Conservation (phyloP, 2,113 vertebrate species). For the Trematocara variabile region DNA sequence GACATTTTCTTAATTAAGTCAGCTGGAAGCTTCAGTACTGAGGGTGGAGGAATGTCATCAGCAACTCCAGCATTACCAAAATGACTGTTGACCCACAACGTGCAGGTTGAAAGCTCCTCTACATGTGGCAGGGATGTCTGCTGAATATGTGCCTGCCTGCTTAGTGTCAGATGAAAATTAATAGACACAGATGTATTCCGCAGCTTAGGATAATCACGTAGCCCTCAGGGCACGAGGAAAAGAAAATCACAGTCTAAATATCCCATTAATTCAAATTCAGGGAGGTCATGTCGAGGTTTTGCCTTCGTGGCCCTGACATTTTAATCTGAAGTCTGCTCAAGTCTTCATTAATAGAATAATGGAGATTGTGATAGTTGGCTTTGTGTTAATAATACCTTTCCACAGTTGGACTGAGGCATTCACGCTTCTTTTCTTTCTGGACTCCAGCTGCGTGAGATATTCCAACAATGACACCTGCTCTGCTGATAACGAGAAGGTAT, state of each 20-base stretch:
- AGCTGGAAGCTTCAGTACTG: not conserved
- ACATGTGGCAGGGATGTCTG: conserved; percentile 9
- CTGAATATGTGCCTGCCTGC: conserved; percentile 54
- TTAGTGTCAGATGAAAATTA: conserved; percentile 64
- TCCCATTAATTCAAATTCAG: conserved; percentile 68
- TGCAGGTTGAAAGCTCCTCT: conserved; percentile 22
- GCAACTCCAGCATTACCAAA: not conserved
- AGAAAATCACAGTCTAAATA: conserved; percentile 60
- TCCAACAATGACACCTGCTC: not conserved
- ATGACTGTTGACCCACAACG: conserved; percentile 23
- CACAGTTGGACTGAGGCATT: not conserved
- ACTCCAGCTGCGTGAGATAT: not conserved
- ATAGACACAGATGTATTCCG: conserved; percentile 61
- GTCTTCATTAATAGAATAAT: conserved; percentile 48
- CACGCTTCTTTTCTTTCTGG: not conserved
- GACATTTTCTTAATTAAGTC: conserved; percentile 13
- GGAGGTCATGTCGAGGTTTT: conserved; percentile 53
- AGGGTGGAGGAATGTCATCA: not conserved
- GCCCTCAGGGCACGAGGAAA: conserved; percentile 25
- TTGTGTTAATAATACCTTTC: conserved; percentile 10
- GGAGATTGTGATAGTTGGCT: conserved; percentile 2
- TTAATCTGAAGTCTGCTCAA: conserved; percentile 50
- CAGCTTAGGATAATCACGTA: conserved; percentile 59
- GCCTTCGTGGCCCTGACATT: conserved; percentile 48
- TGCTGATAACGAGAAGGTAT: not conserved